Conservation (phyloP, 2,797 vertebrate genomes). For the Gymnoscopelus braueri region DNA sequence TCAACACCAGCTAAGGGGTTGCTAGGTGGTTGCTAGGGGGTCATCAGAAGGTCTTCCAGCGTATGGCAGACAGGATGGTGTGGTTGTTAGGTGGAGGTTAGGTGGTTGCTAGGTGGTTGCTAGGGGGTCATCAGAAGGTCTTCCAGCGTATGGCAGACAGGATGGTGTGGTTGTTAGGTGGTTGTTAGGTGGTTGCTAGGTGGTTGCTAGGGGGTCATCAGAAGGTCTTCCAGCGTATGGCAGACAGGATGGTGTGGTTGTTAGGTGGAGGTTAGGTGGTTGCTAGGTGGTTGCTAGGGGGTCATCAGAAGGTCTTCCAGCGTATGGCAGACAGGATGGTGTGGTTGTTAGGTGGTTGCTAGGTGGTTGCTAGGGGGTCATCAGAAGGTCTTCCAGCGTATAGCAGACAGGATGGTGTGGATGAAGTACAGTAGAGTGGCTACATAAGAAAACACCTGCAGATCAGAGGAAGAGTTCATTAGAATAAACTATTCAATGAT, state of each 20-base stretch:
- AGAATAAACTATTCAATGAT: no score
- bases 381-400: constrained; percentile 81
- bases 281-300: background rate
- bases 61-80: no score
- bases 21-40: no score
- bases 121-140: constrained; percentile 35
- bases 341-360: no score
- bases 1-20: no score
- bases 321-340: no score
- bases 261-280: background rate
- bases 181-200: no score
- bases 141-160: constrained; percentile 64
- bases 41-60: no score
- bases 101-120: background rate
- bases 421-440: constrained; percentile 76
- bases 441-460: constrained; percentile 78
- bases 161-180: constrained; percentile 36
- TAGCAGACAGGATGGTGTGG: constrained; percentile 77
- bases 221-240: no score
- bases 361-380: background rate
- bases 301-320: no score
- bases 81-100: background rate
- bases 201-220: no score
- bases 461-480: background rate
- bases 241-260: background rate